Conservation (phyloP, 2,113 vertebrate species). For the Girardinichthys multiradiatus region DNA sequence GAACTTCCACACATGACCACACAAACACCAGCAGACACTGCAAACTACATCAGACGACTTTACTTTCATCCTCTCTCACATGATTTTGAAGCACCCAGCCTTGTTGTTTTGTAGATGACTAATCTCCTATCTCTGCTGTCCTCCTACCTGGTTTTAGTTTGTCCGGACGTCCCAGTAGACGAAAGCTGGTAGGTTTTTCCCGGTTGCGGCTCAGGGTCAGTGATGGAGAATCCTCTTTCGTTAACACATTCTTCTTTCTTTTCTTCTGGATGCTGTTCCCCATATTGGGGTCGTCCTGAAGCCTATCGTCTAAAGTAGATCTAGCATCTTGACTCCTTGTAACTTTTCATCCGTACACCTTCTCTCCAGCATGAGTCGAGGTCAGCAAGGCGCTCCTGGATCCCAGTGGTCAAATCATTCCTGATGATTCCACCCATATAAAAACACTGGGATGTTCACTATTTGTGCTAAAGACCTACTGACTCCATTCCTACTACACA, state of each 20-base stretch:
- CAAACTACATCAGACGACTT: neutral
- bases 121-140: neutral
- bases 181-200: conserved; percentile 76
- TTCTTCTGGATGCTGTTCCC: conserved; percentile 90
- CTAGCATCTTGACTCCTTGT: conserved; percentile 34
- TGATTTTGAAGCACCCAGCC: neutral
- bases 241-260: conserved; percentile 70
- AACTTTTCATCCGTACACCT: conserved; percentile 38
- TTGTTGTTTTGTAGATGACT: neutral
- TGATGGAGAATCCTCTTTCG: conserved; percentile 8
- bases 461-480: conserved; percentile 51
- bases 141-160: conserved; percentile 84
- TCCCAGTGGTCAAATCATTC: conserved; percentile 41
- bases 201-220: conserved; percentile 10
- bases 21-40: neutral
- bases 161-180: conserved; percentile 81
- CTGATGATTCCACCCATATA: conserved; percentile 35
- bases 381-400: conserved; percentile 24
- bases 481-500: conserved; percentile 44
- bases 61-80: neutral
- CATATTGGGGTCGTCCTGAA: conserved; percentile 75
- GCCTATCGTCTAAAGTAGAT: conserved; percentile 36
- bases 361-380: conserved; percentile 33
- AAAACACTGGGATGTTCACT: conserved; percentile 8
- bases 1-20: conserved; percentile 11